Base-by-base conservation (phyloP, 2,888 invertebrate genomes). In the Sarcophaga variegata region DNA sequence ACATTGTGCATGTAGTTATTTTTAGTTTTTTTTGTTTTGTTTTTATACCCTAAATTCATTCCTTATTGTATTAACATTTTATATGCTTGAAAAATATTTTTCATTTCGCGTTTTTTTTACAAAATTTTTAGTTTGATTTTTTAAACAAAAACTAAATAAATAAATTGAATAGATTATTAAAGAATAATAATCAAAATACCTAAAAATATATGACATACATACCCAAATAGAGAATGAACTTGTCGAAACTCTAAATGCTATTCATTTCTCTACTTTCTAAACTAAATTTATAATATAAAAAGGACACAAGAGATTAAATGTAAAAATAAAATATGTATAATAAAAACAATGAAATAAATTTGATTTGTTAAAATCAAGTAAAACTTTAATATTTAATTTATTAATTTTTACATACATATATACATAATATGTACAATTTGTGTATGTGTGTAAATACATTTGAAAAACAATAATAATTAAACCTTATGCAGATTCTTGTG, bases 401-500 rank as follows among this genome's bases (percentile, higher is more conserved):
- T 37, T 37, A 37, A 37, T 37, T 37, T 37, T 2, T 54, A 17
- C 54, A 49, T 49, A 14, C 49, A 49, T 49, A 49, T 2, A 2
- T 49, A 49, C 11, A 12, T 54, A 54, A 37, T 37, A 37, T 37
- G 37, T 37, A 37, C 10, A 37, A 37, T 8, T 37, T 37, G 49
- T 49, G 22, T 22, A 4, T 49, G 14, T 49, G 49, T 49, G 14
- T 14, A 54, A 54, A 14, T 54, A 17, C 4, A 54, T 54, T 14
- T 54, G 17, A 54, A 54, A 54, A 54, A 37, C 37, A 37, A 37
- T 37, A 37, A 37, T 10, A 8, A 37, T 37, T 37, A 37, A 37
- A 37, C 37, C 8, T 37, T 37, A 37, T 66, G 95, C 96, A 0
- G 96, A 96, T 91, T 97, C 97, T 91, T 97, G 97, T 0, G 96